Conservation (phyloP, 2,888 invertebrate genomes). For the Epicampocera succincta region DNA sequence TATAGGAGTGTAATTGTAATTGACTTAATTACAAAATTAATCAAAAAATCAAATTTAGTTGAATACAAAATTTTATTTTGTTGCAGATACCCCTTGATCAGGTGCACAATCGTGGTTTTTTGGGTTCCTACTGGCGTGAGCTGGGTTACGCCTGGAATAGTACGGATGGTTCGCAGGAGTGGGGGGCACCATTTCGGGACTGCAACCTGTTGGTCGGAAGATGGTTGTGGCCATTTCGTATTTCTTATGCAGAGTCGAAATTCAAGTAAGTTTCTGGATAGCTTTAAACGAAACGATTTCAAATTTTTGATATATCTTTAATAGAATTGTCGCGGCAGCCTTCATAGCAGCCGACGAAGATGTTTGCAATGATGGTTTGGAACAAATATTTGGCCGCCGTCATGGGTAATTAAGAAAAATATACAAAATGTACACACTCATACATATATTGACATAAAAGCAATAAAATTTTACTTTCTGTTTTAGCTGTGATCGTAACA, state of each 20-base stretch:
- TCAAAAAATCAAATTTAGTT: too few species aligned
- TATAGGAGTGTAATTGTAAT: too few species aligned
- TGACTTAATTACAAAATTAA: too few species aligned
- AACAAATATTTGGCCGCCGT: conserved; percentile 86
- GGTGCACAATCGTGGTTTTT: conserved; percentile 80
- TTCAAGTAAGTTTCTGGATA: conserved; percentile 76
- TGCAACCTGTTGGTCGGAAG: conserved; percentile 80
- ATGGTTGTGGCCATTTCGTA: conserved; percentile 82
- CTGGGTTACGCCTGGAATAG: conserved; percentile 81
- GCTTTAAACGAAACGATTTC: too few species aligned
- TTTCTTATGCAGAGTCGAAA: conserved; percentile 80
- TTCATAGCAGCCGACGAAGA: conserved; percentile 85
- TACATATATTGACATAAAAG: not conserved
- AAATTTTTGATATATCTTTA: not conserved
- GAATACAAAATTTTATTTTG: conserved; percentile 8
- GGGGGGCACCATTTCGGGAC: conserved; percentile 82
- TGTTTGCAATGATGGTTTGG: conserved; percentile 87
- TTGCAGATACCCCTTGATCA: conserved; percentile 79
- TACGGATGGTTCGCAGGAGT: conserved; percentile 80
- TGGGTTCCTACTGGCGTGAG: conserved; percentile 81
- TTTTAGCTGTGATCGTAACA: conserved; percentile 81
- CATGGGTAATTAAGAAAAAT: conserved; percentile 81
- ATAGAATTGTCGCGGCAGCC: conserved; percentile 84
- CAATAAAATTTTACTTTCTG: not conserved
- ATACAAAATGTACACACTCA: not conserved